Base-by-base conservation (phyloP, 2,113 vertebrate genomes). In the Myrmecophaga tridactyla region DNA sequence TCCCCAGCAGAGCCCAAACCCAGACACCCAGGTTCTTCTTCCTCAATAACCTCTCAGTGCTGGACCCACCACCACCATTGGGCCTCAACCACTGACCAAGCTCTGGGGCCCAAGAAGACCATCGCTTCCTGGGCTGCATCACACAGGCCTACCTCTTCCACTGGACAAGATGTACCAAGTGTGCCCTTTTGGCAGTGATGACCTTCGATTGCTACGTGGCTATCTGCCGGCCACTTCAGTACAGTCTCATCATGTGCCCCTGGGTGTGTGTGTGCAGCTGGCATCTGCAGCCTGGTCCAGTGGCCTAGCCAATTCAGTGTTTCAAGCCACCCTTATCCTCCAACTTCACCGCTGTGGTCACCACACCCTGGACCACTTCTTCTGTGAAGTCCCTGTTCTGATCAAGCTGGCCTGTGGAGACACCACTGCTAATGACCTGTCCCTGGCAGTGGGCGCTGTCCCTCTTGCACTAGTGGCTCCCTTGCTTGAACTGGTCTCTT, bases 1-100 rank as follows among this genome's bases (percentile, higher is more conserved):
- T 86, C 76, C 3, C 4, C 65, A 8, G 1, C 65, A 27, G 95
- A 95, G 0, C 73, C 94, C 20, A 76, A 21, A 36, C 89, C 14
- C 95, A 95, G 51, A 94, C 63, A 8, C 96, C 96, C 78, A 95
- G 96, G 97, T 96, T 93, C 78, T 96, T 97, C 88, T 96, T 97
- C 60, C 67, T 95, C n/a, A 76, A 67, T 51, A 95, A 96, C 14
- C 80, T 96, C 10, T 96, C 86, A 5, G 1, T 96, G 17, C 48
- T 96, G 12, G 92, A 96, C 56, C 25, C 56, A 91, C 94, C 21
- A 73, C 60, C 14, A 62, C 43, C 41, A 51, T 63, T 46, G 72
- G 93, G 0, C 94, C 94, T 7, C 95, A 96, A 27, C 63, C 88
- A 1, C 48, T 97, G 70, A 29, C 8, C 39, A 96, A 91, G 31